These are phyloP conservation scores for Cephonodes hylas DNA, from an alignment of 2,888 invertebrate species.

Conservation along the genomic window DNA sequence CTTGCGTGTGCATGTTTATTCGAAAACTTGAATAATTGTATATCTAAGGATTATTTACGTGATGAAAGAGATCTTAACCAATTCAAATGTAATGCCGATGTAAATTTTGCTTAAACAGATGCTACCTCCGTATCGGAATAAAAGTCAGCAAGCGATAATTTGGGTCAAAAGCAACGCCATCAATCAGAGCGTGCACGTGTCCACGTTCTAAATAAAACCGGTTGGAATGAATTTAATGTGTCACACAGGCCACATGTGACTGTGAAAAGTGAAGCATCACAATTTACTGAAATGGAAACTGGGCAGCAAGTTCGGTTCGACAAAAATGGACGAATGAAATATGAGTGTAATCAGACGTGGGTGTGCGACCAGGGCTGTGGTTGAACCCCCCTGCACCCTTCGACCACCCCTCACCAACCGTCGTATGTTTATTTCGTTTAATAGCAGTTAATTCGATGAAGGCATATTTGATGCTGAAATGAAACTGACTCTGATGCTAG, in stretches of 20 bases:
- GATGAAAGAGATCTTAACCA: too few species aligned
- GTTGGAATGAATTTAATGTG: conserved; percentile 39
- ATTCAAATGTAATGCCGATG: too few species aligned
- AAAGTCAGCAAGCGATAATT: too few species aligned
- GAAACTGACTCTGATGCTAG: too few species aligned
- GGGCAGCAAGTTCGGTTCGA: conserved; percentile 43
- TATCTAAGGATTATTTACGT: too few species aligned
- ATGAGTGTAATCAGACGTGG: conserved; percentile 49
- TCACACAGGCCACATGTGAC: conserved; percentile 32
- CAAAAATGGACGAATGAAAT: conserved; percentile 53
- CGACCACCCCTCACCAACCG: conserved; percentile 18
- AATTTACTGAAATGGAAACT: conserved; percentile 50
- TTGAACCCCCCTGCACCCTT: too few species aligned
- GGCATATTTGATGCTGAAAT: too few species aligned
- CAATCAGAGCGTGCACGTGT: neutral
- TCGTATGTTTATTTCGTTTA: neutral
- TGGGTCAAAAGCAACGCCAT: too few species aligned
- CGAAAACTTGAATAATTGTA: too few species aligned
- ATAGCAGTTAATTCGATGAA: neutral
- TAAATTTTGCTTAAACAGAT: too few species aligned
- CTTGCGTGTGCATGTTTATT: too few species aligned
- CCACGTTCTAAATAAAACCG: neutral
- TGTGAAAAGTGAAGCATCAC: conserved; percentile 52
- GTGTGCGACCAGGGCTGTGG: conserved; percentile 17
- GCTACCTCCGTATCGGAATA: too few species aligned